Base-by-base conservation (phyloP, 2,113 vertebrate genomes). In the Ornithorhynchus anatinus region DNA sequence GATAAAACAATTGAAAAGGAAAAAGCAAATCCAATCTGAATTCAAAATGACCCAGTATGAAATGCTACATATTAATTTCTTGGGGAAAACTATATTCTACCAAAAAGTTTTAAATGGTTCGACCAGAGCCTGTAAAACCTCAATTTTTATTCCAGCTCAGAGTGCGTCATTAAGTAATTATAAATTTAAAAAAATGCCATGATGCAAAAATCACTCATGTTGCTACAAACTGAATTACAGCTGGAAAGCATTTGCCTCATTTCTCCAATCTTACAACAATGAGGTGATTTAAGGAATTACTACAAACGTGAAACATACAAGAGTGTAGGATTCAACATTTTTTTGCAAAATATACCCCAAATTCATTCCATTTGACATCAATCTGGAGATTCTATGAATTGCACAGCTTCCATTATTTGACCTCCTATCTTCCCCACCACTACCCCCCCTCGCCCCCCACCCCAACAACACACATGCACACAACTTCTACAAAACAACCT, bases 401-500 rank as follows among this genome's bases (percentile, higher is more conserved):
- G 65, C 65, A 77, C 27, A 69, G n/a, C 8, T 48, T 72, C 59
- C 51, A 66, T 27, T 20, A 27, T 70, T 23, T 40, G 69, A 25
- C 15, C 75, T 40, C 69, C 48, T 8, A n/a, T 27, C 31, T 79
- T 78, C 37, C 69, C 69, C 62, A 40, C 64, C 39, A n/a, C n/a
- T n/a, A n/a, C 33, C 29, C 43, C 66, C 68, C 39, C 19, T 1
- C 48, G 39, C 47, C 57, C 64, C 72, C 59, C 25, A 59, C 67
- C 69, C 66, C 69, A 31, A 70, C 23, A 42, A 73, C 67, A 68
- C 74, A 68, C 77, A 80, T 8, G 9, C 68, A 2, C 84, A 85
- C 72, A 82, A 84, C 82, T 79, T 82, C 84, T 88, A 48, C 75
- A 82, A 76, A 75, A 33, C 86, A 69, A 89, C 94, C 91, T 89